phyloP scores from a whole-genome alignment of 92 coral and sea anemone genomes.

The Epizoanthus fatuus region DNA sequence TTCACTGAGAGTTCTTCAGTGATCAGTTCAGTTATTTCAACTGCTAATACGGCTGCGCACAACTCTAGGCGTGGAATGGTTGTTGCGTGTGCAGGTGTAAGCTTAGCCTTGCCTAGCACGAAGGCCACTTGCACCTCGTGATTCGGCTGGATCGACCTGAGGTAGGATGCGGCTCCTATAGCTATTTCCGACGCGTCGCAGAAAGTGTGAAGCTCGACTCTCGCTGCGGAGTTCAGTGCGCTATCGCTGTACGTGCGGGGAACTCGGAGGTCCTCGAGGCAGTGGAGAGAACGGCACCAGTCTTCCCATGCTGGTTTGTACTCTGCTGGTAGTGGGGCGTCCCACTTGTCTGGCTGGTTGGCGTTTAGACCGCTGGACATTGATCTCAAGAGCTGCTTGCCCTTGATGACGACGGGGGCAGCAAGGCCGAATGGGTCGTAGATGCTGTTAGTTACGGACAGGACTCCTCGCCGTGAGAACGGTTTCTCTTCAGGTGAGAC shows the following conservation, averaged over 20 bases:
- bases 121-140: constrained; percentile 58
- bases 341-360: constrained; percentile 33
- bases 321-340: constrained; percentile 46
- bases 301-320: constrained; percentile 60
- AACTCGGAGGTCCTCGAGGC: constrained; percentile 47
- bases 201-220: constrained; percentile 59
- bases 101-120: constrained; percentile 67
- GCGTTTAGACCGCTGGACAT: constrained; percentile 53
- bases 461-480: constrained; percentile 68
- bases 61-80: constrained; percentile 62
- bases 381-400: constrained; percentile 62
- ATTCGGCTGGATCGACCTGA: constrained; percentile 44
- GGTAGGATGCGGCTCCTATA: constrained; percentile 58
- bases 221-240: constrained; percentile 19
- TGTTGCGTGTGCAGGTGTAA: constrained; percentile 59
- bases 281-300: constrained; percentile 50
- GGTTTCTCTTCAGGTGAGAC: constrained; percentile 43
- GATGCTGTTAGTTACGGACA: constrained; percentile 62
- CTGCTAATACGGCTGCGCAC: constrained; percentile 69
- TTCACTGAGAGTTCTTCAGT: constrained; percentile 34
- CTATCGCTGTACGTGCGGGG: constrained; percentile 40
- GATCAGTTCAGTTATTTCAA: constrained; percentile 56
- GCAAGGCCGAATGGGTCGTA: constrained; percentile 67
- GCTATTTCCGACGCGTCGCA: constrained; percentile 61
- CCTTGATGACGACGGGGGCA: constrained; percentile 66